Evolutionary conservation across 2,797 vertebrate species (phyloP).

Genomic region (Coreius guichenoti): DNA sequence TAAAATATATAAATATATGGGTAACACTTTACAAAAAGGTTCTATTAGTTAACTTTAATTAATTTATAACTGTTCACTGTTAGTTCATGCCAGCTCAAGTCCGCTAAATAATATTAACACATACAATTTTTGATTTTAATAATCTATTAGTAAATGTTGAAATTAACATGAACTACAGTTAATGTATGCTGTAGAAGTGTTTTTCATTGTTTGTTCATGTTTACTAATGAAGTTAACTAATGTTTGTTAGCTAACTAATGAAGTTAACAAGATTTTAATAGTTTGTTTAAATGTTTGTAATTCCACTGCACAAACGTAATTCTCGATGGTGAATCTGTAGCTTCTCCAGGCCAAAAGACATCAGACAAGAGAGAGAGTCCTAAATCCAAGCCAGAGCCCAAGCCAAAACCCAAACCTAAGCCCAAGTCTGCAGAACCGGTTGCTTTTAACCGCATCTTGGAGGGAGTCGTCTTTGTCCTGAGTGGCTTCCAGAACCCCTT

Average conservation of each 20-base stretch:
- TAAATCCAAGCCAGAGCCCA: conserved; percentile 55
- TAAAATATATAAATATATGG: too few species aligned
- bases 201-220: not conserved
- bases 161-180: too few species aligned
- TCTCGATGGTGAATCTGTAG: conserved; percentile 51
- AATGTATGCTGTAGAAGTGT: not conserved
- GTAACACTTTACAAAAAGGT: too few species aligned
- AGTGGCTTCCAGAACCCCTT: conserved; percentile 94
- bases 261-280: not conserved
- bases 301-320: not conserved
- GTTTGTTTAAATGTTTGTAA: not conserved
- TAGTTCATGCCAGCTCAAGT: too few species aligned
- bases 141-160: too few species aligned
- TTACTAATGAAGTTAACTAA: not conserved
- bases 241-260: too few species aligned
- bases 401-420: conserved; percentile 61
- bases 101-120: too few species aligned
- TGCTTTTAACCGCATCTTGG: conserved; percentile 78
- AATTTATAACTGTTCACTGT: too few species aligned
- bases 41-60: too few species aligned
- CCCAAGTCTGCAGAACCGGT: conserved; percentile 63
- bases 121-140: too few species aligned
- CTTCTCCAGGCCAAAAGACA: conserved; percentile 64
- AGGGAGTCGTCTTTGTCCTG: conserved; percentile 88
- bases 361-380: conserved; percentile 68